phyloP scores from a whole-genome alignment of 2,113 vertebrate species.

The Orcinus orca region DNA sequence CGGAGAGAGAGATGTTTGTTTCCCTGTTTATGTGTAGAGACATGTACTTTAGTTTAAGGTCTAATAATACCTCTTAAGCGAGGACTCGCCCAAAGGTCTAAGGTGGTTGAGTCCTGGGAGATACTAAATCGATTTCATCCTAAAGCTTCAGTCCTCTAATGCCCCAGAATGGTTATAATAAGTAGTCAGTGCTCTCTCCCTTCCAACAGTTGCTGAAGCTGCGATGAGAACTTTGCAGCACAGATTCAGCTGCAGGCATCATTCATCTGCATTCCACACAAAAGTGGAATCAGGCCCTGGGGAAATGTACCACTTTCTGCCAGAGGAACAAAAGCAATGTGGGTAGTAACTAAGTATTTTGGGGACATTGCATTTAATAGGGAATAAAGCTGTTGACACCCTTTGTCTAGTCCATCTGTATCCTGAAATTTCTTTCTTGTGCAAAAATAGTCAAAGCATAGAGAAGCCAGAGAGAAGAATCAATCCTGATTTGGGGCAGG shows the following conservation, averaged over 20 bases:
- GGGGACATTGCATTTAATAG: not conserved
- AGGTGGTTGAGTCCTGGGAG: too few relatives aligned
- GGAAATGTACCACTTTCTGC: not conserved
- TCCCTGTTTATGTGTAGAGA: not conserved
- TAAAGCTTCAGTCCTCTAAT: not conserved
- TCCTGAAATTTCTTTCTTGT: not conserved
- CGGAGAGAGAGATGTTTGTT: not conserved
- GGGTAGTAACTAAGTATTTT: not conserved
- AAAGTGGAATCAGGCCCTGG: not conserved
- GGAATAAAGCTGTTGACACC: not conserved
- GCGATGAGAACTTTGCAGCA: not conserved
- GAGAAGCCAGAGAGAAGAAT: not conserved
- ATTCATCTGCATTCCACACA: not conserved
- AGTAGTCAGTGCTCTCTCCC: not conserved
- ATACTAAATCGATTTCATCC: not conserved
- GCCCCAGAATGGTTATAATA: not conserved
- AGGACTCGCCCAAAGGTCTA: not conserved
- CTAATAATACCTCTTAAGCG: not conserved
- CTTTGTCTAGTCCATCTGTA: not conserved
- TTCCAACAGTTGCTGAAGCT: too few relatives aligned
- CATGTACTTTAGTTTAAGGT: not conserved
- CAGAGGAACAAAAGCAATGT: not conserved
- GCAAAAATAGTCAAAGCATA: not conserved
- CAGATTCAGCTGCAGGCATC: not conserved
- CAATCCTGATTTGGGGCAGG: not conserved